phyloP scores from a whole-genome alignment of 2,113 vertebrate genomes.

The Arizona elegans region DNA sequence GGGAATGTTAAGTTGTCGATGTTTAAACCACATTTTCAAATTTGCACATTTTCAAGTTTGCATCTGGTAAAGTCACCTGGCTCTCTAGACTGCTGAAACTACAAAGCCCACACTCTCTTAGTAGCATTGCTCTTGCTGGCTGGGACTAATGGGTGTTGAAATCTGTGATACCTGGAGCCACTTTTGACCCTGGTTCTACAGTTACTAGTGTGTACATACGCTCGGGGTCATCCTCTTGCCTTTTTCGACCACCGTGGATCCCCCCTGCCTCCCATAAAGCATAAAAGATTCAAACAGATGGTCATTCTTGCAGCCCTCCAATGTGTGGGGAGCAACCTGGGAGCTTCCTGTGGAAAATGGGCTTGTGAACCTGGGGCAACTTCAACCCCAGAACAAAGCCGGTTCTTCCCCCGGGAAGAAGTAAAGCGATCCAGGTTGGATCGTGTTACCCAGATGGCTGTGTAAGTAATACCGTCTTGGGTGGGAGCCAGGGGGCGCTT shows the following conservation, averaged over 20 bases:
- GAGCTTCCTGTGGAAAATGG: neutral
- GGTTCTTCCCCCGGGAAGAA: neutral
- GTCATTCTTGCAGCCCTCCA: neutral
- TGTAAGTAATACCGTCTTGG: neutral
- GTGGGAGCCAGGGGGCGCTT: neutral
- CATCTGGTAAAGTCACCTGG: neutral
- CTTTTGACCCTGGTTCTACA: neutral
- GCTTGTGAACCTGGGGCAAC: neutral
- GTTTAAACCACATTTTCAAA: neutral
- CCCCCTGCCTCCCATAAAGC: neutral
- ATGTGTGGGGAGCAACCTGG: neutral
- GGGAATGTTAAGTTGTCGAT: neutral
- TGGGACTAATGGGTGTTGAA: neutral
- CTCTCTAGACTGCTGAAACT: neutral
- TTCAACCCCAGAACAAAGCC: neutral
- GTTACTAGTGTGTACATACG: neutral
- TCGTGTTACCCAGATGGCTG: slow-evolving; percentile 2
- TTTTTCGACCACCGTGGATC: neutral
- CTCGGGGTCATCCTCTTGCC: neutral
- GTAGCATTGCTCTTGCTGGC: neutral
- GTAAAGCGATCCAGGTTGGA: slow-evolving; percentile 18
- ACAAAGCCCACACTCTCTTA: neutral
- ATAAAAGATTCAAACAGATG: neutral
- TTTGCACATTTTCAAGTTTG: neutral
- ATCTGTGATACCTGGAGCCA: neutral